Percentiles rank a stretch among this genome's conserved stretches.
Conservation (phyloP, 2,888 invertebrate species). For the Microctonus brassicae region DNA sequence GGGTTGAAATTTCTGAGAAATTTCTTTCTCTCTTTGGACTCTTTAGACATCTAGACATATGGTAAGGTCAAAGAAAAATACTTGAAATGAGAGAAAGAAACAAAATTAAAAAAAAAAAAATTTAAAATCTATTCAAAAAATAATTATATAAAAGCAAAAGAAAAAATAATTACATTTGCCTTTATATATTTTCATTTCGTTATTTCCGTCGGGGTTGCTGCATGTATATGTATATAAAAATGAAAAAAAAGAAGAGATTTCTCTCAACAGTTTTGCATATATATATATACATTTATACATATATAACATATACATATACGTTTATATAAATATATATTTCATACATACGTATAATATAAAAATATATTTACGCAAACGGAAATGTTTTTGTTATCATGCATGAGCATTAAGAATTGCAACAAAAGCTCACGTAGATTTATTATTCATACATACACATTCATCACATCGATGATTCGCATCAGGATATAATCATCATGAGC, state of each 20-base stretch:
- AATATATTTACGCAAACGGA: slow-evolving; percentile 10
- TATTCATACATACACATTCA: background rate
- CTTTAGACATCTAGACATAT: slow-evolving; percentile 3
- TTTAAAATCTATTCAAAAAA: background rate
- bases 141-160: background rate
- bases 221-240: too few relatives aligned
- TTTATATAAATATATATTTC: too few relatives aligned
- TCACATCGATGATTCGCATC: slow-evolving; percentile 17
- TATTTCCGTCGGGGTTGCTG: background rate
- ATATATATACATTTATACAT: too few relatives aligned
- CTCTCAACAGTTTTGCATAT: too few relatives aligned
- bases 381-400: background rate
- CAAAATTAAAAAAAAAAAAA: too few relatives aligned
- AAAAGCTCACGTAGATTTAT: background rate
- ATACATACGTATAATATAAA: too few relatives aligned
- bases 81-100: background rate
- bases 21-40: slow-evolving; percentile 3
- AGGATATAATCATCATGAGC: slow-evolving; percentile 18
- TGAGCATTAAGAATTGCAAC: slow-evolving; percentile 7
- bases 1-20: slow-evolving; percentile 20
- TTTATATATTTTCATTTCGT: background rate
- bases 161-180: background rate
- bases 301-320: too few relatives aligned
- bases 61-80: background rate
- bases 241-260: too few relatives aligned